Percentiles rank a stretch among this genome's conserved stretches.
Conservation (phyloP, 1,140 invertebrate species). For the Lycorma delicatula region DNA sequence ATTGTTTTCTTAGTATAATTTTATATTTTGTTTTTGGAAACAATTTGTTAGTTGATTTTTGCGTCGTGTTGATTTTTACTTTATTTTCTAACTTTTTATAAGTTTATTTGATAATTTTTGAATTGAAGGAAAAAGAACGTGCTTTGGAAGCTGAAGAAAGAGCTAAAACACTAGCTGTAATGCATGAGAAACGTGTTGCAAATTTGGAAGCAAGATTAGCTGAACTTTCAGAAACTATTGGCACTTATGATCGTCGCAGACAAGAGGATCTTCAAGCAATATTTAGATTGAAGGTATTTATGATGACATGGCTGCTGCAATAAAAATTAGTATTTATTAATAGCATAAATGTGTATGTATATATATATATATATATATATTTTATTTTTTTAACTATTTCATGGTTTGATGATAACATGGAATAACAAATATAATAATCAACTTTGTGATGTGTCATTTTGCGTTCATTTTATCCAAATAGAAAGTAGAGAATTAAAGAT, state of each 20-base stretch:
- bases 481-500: no score
- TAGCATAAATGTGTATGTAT: no score
- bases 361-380: background rate
- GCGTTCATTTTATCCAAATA: no score
- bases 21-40: no score
- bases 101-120: no score
- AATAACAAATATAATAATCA: background rate
- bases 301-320: no score
- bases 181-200: conserved; percentile 66
- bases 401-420: background rate
- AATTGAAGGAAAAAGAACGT: conserved; percentile 55
- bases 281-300: conserved; percentile 50
- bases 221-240: conserved; percentile 69
- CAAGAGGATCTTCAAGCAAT: conserved; percentile 67
- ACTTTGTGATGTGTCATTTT: background rate
- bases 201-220: conserved; percentile 67
- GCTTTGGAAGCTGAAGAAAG: conserved; percentile 56
- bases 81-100: no score
- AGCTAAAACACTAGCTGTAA: conserved; percentile 51
- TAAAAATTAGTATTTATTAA: no score
- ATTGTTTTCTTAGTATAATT: no score
- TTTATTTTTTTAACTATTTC: background rate
- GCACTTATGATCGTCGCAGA: conserved; percentile 63
- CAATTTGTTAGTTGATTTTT: no score
- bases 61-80: no score